phyloP scores from a whole-genome alignment of 2,113 vertebrate genomes.

The Tragelaphus strepsiceros region DNA sequence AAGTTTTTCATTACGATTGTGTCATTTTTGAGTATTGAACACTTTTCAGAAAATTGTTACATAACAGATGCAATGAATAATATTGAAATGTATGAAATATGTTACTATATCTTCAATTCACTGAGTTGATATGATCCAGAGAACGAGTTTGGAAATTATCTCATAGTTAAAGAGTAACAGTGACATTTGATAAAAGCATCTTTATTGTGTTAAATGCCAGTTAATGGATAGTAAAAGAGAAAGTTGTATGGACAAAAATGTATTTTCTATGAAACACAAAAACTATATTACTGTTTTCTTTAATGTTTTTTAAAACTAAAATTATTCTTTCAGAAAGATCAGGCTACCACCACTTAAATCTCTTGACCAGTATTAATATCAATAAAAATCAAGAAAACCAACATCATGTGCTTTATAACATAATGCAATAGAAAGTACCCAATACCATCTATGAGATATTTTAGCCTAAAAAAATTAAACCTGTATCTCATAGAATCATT shows the following conservation, averaged over 20 bases:
- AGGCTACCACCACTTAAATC: background rate
- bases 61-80: background rate
- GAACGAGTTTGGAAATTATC: background rate
- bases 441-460: background rate
- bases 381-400: background rate
- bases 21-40: background rate
- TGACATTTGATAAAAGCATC: background rate
- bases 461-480: background rate
- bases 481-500: background rate
- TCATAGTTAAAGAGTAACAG: background rate
- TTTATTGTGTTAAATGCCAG: background rate
- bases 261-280: background rate
- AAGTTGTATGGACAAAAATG: background rate
- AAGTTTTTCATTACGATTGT: background rate
- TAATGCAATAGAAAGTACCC: background rate
- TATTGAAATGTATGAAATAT: background rate
- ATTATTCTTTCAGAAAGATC: background rate
- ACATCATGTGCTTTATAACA: background rate
- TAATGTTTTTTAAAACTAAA: background rate
- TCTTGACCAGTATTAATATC: background rate
- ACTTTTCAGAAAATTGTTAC: background rate
- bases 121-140: background rate
- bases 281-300: background rate
- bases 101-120: background rate
- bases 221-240: background rate